Conservation (phyloP, 2,797 vertebrate genomes). For the Coregonus ussuriensis region DNA sequence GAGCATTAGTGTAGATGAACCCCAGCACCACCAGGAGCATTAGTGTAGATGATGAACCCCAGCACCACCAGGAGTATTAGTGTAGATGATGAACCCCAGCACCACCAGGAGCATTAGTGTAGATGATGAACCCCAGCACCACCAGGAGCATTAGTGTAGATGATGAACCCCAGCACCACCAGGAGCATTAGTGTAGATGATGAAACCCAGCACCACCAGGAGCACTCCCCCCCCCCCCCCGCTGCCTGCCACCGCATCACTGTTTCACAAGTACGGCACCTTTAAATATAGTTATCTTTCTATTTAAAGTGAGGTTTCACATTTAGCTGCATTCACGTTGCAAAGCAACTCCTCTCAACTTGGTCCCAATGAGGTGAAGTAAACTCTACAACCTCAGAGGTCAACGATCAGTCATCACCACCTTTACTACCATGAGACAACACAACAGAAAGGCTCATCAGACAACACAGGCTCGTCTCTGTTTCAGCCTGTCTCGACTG, state of each 20-base stretch:
- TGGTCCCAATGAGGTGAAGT: neutral
- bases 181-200: constrained; percentile 24
- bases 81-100: constrained; percentile 43
- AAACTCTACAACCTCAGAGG: neutral
- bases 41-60: constrained; percentile 40
- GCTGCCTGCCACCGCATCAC: constrained; percentile 24
- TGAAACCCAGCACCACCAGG: constrained; percentile 39
- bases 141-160: constrained; percentile 7
- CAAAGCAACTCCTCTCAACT: neutral
- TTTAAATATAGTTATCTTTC: constrained; percentile 31
- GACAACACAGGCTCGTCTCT: neutral
- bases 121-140: constrained; percentile 44
- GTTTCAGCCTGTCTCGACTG: neutral
- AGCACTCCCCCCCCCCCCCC: neutral
- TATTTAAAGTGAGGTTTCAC: neutral
- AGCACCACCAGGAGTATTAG: constrained; percentile 18
- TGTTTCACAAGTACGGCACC: constrained; percentile 25
- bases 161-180: neutral
- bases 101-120: constrained; percentile 30
- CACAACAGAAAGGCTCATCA: neutral
- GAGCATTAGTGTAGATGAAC: no score
- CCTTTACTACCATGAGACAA: neutral
- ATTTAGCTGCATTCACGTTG: neutral
- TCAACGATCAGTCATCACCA: neutral
- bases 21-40: constrained; percentile 9